Base-by-base conservation (phyloP, 2,888 invertebrate genomes). In the Acanthosepion pharaonis region DNA sequence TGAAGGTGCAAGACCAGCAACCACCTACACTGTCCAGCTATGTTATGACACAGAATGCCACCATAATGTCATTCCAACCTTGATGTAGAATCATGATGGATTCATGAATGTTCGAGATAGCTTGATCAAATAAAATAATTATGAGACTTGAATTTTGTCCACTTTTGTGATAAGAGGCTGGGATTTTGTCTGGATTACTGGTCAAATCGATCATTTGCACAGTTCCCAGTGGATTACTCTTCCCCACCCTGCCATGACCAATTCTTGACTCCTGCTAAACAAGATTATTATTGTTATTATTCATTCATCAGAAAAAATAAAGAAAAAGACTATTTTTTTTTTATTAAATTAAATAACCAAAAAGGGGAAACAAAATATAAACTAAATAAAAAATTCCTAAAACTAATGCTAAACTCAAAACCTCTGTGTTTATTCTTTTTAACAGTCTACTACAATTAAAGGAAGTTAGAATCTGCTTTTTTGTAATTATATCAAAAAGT, bases 281-380 rank as follows among this genome's bases (percentile, higher is more conserved):
- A 0, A 51, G 15, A 64, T 28, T 78, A 78, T n/a, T 78, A 78
- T n/a, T 8, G 20, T 25, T 25, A 64, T 78, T n/a, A 78, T 78
- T 78, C 18, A 11, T 23, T 33, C n/a, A 33, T 15, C 78, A 23
- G 18, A n/a, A n/a, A 78, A 78, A 33, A 78, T 5, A 9, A 42
- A 42, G 42, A 42, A 42, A 42, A 42, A 42, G 42, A 78, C 11
- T 78, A 78, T 78, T 78, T 78, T 78, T 78, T 78, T 78, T 78
- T 78, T n/a, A 78, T 78, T 33, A 78, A 78, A 33, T 78, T 78
- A 78, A 78, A 78, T 78, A 78, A 78, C n/a, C n/a, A 78, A n/a
- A 78, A 78, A n/a, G 78, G 33, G 5, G n/a, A 78, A 78, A 78
- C n/a, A n/a, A 20, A 59, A 78, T 78, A 78, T n/a, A 78, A 78